phyloP scores from a whole-genome alignment of 1,140 invertebrate genomes.

The Phenacoccus solenopsis region DNA sequence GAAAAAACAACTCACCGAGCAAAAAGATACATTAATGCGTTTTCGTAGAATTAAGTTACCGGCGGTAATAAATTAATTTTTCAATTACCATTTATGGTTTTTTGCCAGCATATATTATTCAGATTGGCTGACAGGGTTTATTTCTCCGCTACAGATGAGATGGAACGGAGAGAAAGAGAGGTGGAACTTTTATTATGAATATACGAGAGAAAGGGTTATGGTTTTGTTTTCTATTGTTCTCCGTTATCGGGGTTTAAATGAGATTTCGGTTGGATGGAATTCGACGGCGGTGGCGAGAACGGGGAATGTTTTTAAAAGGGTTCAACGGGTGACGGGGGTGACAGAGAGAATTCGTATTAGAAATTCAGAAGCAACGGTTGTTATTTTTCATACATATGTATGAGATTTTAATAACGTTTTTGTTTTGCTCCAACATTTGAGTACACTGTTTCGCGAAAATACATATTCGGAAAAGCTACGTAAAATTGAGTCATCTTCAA shows the following conservation, averaged over 20 bases:
- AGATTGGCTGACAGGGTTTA: slow-evolving; percentile 16
- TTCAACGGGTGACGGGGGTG: background rate
- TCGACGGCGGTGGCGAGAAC: background rate
- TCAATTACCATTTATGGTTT: slow-evolving; percentile 18
- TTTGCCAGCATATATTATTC: slow-evolving; percentile 18
- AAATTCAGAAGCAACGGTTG: slow-evolving; percentile 9
- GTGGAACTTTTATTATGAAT: slow-evolving; percentile 1
- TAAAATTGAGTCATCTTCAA: no score
- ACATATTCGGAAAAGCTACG: no score
- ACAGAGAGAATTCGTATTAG: background rate
- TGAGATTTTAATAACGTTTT: slow-evolving; percentile 16
- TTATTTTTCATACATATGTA: slow-evolving; percentile 18
- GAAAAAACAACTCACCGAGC: background rate
- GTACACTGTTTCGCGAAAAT: no score
- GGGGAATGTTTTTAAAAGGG: background rate
- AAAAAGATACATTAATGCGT: slow-evolving; percentile 11
- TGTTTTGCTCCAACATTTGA: background rate
- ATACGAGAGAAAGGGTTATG: slow-evolving; percentile 14
- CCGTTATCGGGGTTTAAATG: slow-evolving; percentile 16
- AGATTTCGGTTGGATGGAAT: background rate
- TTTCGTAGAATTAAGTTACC: slow-evolving; percentile 4
- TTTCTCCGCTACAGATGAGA: no score
- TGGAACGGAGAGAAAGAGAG: background rate
- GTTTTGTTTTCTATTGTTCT: slow-evolving; percentile 17
- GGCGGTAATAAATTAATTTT: slow-evolving; percentile 17